Evolutionary conservation across 2,888 invertebrate species (phyloP), one percentile per base, ranked within the genome.

Genomic region (Lomographa bimaculata): DNA sequence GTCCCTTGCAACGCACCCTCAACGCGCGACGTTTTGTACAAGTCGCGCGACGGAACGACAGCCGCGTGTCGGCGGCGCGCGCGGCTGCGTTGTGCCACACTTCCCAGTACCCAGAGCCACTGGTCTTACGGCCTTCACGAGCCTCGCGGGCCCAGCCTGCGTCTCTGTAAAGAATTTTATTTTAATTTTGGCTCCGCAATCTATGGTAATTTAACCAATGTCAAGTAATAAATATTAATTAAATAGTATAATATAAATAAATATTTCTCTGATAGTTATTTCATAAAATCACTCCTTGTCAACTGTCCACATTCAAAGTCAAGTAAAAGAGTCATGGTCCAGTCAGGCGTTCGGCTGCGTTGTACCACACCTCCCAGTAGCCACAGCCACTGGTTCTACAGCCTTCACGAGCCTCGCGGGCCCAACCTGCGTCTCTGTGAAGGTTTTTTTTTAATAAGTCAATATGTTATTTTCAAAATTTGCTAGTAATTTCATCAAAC

Each of bases 1-100:
- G 83, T 39, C 91, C 90, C 36, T 90, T 87, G 68, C 95, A 95
- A 38, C 91, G 91, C 9, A 95, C 92, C 49, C 91, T 89, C 12
- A 94, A 87, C 1, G 94, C 92, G 44, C 93, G 91, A 29, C 90
- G 91, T 10, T 87, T 87, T 5, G 89, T 69, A 70, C 95, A 95
- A 1, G 84, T 61, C 0, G 94, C 91, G 14, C 91, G 89, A 30
- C 92, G 89, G 73, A 95, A 95, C 1, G 92, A 91, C 8, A 94
- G 82, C n/a, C 91, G 90, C 0, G 92, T 91, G 65, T 92, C 92
- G 1, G 82, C 84, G 4, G 84, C 83, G 16, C 90, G 89, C 7
- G 82, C 80, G 20, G 85, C 90, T 7, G 82, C 72, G 24, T 90
- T 84, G 62, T 92, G 90, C 66, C 91, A 89, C 33, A 93, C 82